phyloP scores from a whole-genome alignment of 2,888 invertebrate genomes.

The Formica aserva region DNA sequence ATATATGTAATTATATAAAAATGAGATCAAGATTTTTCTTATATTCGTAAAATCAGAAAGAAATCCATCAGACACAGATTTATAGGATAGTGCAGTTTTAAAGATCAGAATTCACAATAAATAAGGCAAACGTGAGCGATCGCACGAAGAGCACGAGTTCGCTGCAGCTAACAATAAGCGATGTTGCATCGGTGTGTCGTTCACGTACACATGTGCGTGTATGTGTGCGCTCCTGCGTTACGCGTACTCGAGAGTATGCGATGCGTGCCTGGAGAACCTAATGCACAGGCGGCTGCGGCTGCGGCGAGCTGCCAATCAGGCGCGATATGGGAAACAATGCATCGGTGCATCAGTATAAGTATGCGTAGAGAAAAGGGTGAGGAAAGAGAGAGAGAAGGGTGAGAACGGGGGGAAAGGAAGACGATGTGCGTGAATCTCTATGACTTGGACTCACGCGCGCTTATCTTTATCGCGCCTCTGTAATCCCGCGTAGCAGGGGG shows the following conservation, averaged over 20 bases:
- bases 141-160: background rate
- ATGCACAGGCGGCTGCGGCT: constrained; percentile 65
- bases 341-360: constrained; percentile 59
- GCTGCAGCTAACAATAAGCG: background rate
- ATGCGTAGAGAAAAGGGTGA: background rate
- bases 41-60: background rate
- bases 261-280: constrained; percentile 77
- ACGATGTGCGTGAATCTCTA: constrained; percentile 25
- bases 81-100: background rate
- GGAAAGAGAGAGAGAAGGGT: background rate
- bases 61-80: background rate
- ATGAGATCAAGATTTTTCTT: background rate
- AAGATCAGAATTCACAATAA: background rate
- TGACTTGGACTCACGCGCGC: constrained; percentile 44
- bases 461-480: constrained; percentile 47
- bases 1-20: background rate
- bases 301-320: constrained; percentile 74
- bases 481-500: constrained; percentile 1
- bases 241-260: constrained; percentile 38
- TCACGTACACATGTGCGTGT: too few species aligned
- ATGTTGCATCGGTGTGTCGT: background rate
- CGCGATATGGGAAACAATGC: constrained; percentile 81
- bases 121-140: background rate
- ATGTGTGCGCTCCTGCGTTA: constrained; percentile 1
- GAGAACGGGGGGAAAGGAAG: background rate